Percentiles rank a stretch among this genome's conserved stretches.
phyloP scores from a whole-genome alignment of 2,113 vertebrate genomes.

The Myiopsitta monachus region DNA sequence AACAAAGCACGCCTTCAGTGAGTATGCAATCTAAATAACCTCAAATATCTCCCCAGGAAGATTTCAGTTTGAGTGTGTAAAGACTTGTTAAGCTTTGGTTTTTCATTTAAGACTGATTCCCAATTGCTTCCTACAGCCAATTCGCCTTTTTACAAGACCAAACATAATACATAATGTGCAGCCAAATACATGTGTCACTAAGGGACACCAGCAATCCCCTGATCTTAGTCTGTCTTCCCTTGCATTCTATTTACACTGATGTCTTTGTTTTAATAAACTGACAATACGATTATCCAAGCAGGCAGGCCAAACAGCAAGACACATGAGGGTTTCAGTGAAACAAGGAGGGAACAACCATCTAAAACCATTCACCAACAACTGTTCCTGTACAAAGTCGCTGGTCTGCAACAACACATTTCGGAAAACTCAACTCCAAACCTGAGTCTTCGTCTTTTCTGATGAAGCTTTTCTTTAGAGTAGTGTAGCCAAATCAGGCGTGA shows the following conservation, averaged over 20 bases:
- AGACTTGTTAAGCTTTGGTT: background rate
- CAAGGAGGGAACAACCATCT: background rate
- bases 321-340: background rate
- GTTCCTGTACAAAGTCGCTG: background rate
- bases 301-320: background rate
- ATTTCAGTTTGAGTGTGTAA: background rate
- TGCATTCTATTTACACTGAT: background rate
- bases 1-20: conserved; percentile 16
- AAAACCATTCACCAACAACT: background rate
- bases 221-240: background rate
- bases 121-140: background rate
- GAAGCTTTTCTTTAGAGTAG: background rate
- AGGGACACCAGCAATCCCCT: background rate
- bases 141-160: background rate
- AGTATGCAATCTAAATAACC: background rate
- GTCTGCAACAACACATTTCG: background rate
- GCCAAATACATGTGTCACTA: rapidly evolving
- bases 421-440: background rate
- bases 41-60: background rate
- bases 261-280: background rate
- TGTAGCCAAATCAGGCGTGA: background rate
- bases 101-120: background rate
- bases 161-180: background rate
- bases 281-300: background rate
- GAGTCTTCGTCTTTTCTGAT: background rate